Evolutionary conservation across 2,113 vertebrate species (phyloP).

Genomic region (Salvelinus fontinalis): DNA sequence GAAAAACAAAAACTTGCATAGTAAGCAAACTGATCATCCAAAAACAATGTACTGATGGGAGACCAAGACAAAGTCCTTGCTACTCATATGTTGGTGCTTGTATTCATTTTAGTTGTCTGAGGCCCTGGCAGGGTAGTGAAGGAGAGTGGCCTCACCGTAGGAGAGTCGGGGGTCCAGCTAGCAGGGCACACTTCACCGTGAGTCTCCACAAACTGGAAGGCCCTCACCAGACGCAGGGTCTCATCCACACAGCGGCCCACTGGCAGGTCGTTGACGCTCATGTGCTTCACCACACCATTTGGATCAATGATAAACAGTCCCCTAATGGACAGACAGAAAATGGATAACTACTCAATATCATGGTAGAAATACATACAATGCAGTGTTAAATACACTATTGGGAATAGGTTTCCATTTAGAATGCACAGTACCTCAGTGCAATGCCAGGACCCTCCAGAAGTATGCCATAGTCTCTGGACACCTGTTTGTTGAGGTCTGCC

Average conservation of each 20-base stretch:
- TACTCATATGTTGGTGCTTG: too few species aligned
- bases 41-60: background rate
- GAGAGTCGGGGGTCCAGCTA: slow-evolving; percentile 95
- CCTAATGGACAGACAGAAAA: slow-evolving; percentile 62
- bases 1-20: slow-evolving; percentile 50
- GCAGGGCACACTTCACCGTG: slow-evolving; percentile 96
- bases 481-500: slow-evolving; percentile 91
- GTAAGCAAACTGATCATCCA: background rate
- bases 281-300: slow-evolving; percentile 85
- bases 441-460: slow-evolving; percentile 89
- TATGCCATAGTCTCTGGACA: slow-evolving; percentile 91
- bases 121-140: background rate
- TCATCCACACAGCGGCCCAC: slow-evolving; percentile 91
- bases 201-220: slow-evolving; percentile 93
- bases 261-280: slow-evolving; percentile 91
- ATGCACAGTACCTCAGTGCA: slow-evolving; percentile 82
- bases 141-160: slow-evolving; percentile 77
- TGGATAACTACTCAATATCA: background rate
- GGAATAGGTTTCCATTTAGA: background rate
- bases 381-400: background rate
- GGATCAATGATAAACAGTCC: slow-evolving; percentile 95
- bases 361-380: background rate
- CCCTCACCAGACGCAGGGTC: slow-evolving; percentile 90
- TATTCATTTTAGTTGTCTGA: too few species aligned
- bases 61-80: too few species aligned